A percentile compares a stretch with the other conserved stretches of the same genome.
Conservation (phyloP, 1,140 invertebrate genomes). For the Xylocopa sonorina region DNA sequence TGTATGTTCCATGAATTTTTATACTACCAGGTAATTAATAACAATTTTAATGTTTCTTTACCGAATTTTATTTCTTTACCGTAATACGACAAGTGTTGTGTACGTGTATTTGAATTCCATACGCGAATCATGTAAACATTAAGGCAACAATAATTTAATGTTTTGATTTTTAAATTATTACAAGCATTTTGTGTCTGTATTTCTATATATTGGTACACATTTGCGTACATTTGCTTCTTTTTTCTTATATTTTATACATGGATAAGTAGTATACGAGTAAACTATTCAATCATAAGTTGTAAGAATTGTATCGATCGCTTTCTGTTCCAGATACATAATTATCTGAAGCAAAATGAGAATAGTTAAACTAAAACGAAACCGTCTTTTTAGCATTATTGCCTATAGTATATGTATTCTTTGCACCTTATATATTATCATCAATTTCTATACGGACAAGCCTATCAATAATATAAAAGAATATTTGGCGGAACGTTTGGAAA, state of each 20-base stretch:
- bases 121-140: neutral
- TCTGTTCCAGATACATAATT: constrained; percentile 23
- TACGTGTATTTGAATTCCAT: neutral
- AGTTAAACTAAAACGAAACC: constrained; percentile 75
- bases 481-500: constrained; percentile 67
- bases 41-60: neutral
- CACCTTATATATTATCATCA: constrained; percentile 72
- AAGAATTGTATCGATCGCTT: neutral
- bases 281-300: neutral
- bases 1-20: neutral
- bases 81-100: neutral
- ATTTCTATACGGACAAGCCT: constrained; percentile 65
- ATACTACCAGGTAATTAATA: constrained; percentile 31
- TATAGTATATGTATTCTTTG: constrained; percentile 63
- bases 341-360: constrained; percentile 76
- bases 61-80: neutral
- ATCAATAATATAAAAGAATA: constrained; percentile 71
- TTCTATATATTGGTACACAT: neutral
- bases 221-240: neutral
- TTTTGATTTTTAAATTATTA: neutral
- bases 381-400: constrained; percentile 72
- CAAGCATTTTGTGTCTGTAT: neutral
- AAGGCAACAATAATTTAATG: neutral
- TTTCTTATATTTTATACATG: neutral
- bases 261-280: no score